These are phyloP conservation scores for Onychorhynchus coronatus DNA, from an alignment of 2,113 vertebrate genomes.

Conservation along the genomic window DNA sequence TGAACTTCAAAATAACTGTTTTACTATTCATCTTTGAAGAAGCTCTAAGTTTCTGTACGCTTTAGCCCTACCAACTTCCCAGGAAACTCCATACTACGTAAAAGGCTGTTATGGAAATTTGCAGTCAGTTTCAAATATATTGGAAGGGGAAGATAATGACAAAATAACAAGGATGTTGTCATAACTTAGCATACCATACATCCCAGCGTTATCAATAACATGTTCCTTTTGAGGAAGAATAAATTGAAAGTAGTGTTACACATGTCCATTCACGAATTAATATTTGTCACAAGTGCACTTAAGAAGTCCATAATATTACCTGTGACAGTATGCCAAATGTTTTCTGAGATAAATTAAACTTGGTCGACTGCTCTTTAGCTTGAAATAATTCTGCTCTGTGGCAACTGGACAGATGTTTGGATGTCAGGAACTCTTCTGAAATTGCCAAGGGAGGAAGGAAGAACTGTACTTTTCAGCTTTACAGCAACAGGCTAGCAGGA, in stretches of 20 bases:
- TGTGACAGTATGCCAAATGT: neutral
- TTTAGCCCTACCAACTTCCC: neutral
- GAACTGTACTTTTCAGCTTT: neutral
- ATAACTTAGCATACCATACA: neutral
- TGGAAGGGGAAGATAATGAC: neutral
- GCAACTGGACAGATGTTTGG: neutral
- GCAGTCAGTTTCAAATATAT: neutral
- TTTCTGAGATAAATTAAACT: neutral
- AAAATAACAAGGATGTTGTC: neutral
- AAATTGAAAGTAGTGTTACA: neutral
- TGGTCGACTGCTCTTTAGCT: neutral
- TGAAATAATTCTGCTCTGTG: neutral
- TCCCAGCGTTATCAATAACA: neutral
- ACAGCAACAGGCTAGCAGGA: neutral
- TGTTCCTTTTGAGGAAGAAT: neutral
- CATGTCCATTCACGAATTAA: neutral
- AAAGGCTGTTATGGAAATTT: neutral
- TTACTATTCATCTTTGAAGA: conserved; percentile 1
- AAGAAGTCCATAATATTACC: neutral
- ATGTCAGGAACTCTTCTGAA: neutral
- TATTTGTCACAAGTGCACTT: neutral
- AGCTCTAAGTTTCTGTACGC: neutral
- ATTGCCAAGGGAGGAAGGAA: neutral
- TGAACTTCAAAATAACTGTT: conserved; percentile 28
- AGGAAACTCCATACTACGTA: neutral